Base-by-base conservation (phyloP, 2,797 vertebrate species). In the Sebastolobus alascanus region DNA sequence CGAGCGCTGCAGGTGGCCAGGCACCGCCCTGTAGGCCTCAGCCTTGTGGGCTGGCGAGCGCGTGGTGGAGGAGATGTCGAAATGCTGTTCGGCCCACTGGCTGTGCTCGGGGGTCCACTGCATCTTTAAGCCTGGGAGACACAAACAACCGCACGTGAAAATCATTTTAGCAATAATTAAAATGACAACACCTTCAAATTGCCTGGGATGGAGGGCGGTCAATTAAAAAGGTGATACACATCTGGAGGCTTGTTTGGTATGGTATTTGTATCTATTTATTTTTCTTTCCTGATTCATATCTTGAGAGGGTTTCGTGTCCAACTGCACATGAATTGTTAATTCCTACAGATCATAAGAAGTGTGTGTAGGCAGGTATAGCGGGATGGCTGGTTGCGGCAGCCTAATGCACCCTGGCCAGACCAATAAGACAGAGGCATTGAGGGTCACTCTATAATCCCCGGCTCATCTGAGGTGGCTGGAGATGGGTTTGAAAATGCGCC, bases 101-200 rank as follows among this genome's bases (percentile, higher is more conserved):
- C 97, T 97, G 95, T 99, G 98, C 96, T 99, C 98, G 0, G 98
- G 97, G 96, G 97, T 98, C 98, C 98, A 99, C 98, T 99, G 98
- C 98, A 99, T 99, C 95, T 98, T 99, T 96, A 99, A 96, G 96
- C 98, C 98, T 99, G 90, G 7, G 25, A 65, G 37, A 89, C 20
- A 73, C 18, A 86, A 52, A 77, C 11, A 59, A 70, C 5, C 6
- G 55, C 50, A 68, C 0, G 31, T 74, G 46, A 81, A 64, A 65
- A 74, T 55, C 1, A 71, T 58, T 52, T 69, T 7, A n/a, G 22
- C 54, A 75, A 56, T 79, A 72, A 84, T 84, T 79, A 84, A 68
- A 75, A 82, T 40, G 65, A 77, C 66, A 76, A 79, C 81, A 83
- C 75, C 87, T 85, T 73, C 43, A 69, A 79, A 82, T 61, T 77